Conservation (phyloP, 2,797 vertebrate species). For the Pangasius djambal region DNA sequence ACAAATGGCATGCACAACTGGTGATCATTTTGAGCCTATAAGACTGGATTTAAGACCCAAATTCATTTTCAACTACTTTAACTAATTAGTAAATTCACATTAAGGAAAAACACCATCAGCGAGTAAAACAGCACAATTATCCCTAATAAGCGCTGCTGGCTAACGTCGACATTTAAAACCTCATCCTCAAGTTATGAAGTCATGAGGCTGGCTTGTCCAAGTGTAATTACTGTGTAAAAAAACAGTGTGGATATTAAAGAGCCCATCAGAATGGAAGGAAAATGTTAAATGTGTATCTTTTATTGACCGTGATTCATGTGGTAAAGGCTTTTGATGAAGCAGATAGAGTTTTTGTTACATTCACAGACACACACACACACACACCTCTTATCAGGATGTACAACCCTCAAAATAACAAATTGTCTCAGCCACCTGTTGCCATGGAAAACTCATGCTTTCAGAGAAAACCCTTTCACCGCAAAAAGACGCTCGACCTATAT, state of each 20-base stretch:
- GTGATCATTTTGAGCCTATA: background rate
- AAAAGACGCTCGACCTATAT: slow-evolving; percentile 25
- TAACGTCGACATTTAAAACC: background rate
- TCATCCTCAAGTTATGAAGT: background rate
- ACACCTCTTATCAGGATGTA: slow-evolving; percentile 34
- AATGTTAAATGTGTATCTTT: slow-evolving; percentile 22
- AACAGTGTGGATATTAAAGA: slow-evolving; percentile 26
- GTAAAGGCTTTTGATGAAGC: slow-evolving; percentile 45
- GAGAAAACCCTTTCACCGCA: slow-evolving; percentile 48
- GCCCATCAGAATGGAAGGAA: slow-evolving; percentile 39
- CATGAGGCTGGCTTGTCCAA: background rate
- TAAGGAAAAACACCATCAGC: background rate
- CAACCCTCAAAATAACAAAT: slow-evolving; percentile 45
- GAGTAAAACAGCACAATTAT: background rate
- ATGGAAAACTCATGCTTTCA: slow-evolving; percentile 56
- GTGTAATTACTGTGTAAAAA: background rate
- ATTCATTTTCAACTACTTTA: background rate
- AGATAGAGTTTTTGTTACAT: slow-evolving; percentile 38
- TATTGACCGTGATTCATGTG: slow-evolving; percentile 51
- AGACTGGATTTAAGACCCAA: background rate
- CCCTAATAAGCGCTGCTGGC: background rate
- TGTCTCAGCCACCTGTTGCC: slow-evolving; percentile 52
- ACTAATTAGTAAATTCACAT: slow-evolving; percentile 1
- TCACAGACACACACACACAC: slow-evolving; percentile 20
- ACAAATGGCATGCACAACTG: background rate